phyloP scores from a whole-genome alignment of 2,797 vertebrate species.

The Pangasius larnaudii region DNA sequence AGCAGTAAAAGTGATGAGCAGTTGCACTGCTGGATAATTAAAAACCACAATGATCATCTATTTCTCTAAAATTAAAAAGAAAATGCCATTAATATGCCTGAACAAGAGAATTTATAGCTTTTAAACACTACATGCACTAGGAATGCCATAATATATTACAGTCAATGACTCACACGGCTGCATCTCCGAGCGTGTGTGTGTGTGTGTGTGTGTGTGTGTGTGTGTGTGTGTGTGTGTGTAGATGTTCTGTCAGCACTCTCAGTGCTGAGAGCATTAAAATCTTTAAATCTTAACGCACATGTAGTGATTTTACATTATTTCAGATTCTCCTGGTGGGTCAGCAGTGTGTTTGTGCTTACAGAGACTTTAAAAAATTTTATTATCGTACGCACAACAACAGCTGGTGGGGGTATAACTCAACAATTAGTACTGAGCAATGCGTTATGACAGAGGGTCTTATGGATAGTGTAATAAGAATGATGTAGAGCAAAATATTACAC shows the following conservation, averaged over 20 bases:
- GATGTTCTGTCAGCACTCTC: not conserved
- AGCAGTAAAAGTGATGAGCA: not conserved
- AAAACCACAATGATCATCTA: not conserved
- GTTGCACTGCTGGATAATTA: not conserved
- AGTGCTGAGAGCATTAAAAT: not conserved
- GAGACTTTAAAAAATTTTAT: not conserved
- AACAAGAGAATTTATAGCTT: not conserved
- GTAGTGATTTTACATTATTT: not conserved
- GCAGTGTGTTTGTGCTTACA: not conserved
- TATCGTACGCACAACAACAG: not conserved
- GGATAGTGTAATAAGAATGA: not conserved
- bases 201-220: conserved; percentile 10
- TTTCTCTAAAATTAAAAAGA: not conserved
- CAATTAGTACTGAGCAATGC: not conserved
- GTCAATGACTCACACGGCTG: not conserved
- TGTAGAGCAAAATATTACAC: not conserved
- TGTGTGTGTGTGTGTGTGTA: conserved; percentile 12
- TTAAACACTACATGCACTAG: not conserved
- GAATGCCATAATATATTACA: not conserved
- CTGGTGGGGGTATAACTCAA: not conserved
- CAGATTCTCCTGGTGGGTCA: not conserved
- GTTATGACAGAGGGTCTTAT: not conserved
- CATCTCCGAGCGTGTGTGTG: not conserved
- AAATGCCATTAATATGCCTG: not conserved
- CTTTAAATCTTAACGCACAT: not conserved